A percentile compares a stretch with the other conserved stretches of the same genome.
These are phyloP conservation scores for Platerodrilus igneus DNA, from an alignment of 2,888 invertebrate species.

Conservation along the genomic window DNA sequence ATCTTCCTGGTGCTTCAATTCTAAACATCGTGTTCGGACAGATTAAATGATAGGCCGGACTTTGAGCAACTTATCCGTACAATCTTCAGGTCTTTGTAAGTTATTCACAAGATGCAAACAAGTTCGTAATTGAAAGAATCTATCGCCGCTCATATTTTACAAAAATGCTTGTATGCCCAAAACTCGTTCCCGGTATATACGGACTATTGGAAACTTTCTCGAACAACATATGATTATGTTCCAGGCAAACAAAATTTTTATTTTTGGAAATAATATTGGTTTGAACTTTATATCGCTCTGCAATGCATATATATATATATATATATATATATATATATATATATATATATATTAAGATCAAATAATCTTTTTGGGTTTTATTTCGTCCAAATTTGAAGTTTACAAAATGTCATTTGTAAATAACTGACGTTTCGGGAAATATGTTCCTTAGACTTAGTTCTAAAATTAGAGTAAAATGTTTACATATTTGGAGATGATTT, in stretches of 20 bases:
- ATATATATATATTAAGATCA: too few relatives aligned
- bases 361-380: too few relatives aligned
- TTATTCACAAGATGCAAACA: slow-evolving; percentile 25
- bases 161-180: slow-evolving; percentile 4
- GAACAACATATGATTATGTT: slow-evolving; percentile 1
- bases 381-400: too few relatives aligned
- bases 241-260: background rate
- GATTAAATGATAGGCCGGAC: background rate
- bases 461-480: too few relatives aligned
- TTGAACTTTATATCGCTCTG: slow-evolving; percentile 1
- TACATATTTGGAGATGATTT: too few relatives aligned
- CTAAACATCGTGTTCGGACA: background rate
- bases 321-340: too few relatives aligned
- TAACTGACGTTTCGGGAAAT: too few relatives aligned
- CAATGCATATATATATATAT: too few relatives aligned
- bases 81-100: slow-evolving; percentile 11
- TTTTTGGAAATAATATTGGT: background rate
- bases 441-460: too few relatives aligned
- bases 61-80: slow-evolving; percentile 7
- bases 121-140: slow-evolving; percentile 12
- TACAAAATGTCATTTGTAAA: too few relatives aligned
- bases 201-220: slow-evolving; percentile 1
- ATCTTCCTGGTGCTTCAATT: too few relatives aligned
- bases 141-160: background rate
- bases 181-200: slow-evolving; percentile 1